A percentile compares a stretch with the other conserved stretches of the same genome.
Evolutionary conservation across 2,888 invertebrate genomes (phyloP).

Genomic region (Diploptera punctata): DNA sequence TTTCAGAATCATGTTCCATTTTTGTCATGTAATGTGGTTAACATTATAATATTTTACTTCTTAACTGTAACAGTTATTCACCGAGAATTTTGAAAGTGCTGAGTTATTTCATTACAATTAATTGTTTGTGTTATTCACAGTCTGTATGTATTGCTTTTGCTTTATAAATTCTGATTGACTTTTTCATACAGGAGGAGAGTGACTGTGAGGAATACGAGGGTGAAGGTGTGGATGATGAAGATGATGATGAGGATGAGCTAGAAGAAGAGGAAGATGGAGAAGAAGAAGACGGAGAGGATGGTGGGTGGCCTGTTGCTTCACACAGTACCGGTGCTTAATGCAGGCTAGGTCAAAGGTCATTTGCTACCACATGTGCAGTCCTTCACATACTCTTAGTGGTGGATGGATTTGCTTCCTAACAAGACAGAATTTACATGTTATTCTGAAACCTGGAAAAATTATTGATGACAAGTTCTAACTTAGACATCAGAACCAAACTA

Average conservation of each 20-base stretch:
- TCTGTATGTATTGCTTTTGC: no score
- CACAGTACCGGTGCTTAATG: neutral
- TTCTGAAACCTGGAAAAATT: no score
- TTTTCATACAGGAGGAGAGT: conserved; percentile 40
- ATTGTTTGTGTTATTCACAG: no score
- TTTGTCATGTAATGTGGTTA: no score
- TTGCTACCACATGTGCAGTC: neutral
- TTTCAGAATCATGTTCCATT: no score
- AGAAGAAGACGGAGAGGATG: conserved; percentile 54
- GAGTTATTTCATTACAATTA: no score
- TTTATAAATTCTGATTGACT: neutral
- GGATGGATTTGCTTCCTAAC: neutral
- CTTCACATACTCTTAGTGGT: neutral
- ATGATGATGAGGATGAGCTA: conserved; percentile 60
- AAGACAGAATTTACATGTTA: no score
- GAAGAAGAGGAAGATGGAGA: conserved; percentile 56
- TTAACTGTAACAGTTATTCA: no score
- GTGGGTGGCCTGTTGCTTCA: conserved; percentile 43
- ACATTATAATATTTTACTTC: no score
- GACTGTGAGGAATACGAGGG: conserved; percentile 67
- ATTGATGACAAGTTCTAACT: no score
- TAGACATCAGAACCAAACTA: no score
- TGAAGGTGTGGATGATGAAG: conserved; percentile 60
- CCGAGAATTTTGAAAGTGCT: no score
- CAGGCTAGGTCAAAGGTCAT: neutral